These are phyloP conservation scores for Platycheirus rosarum DNA, from an alignment of 2,888 invertebrate species.

Conservation along the genomic window DNA sequence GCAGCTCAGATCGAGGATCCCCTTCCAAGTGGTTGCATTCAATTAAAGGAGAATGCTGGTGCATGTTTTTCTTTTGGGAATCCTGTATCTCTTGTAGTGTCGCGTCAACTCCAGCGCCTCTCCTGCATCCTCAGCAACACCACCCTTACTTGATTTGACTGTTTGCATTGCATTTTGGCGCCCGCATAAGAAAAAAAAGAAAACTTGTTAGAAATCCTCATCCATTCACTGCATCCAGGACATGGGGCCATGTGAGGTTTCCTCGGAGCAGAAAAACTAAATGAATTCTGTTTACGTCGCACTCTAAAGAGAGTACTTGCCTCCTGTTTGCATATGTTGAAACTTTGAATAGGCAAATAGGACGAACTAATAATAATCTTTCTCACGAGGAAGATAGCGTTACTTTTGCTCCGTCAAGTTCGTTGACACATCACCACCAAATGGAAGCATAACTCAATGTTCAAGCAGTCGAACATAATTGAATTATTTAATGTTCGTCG, in stretches of 20 bases:
- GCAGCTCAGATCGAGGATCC: background rate
- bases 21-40: conserved; percentile 61
- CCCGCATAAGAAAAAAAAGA: conserved; percentile 20
- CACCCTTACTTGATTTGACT: conserved; percentile 41
- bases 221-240: conserved; percentile 15
- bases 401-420: conserved; percentile 30
- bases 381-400: conserved; percentile 10
- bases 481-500: conserved; percentile 67
- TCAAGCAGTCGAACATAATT: conserved; percentile 69
- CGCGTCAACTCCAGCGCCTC: background rate
- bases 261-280: conserved; percentile 20
- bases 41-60: conserved; percentile 63
- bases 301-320: conserved; percentile 20
- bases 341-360: conserved; percentile 44
- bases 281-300: conserved; percentile 57
- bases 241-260: conserved; percentile 13
- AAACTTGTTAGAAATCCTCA: conserved; percentile 38
- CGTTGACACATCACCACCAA: conserved; percentile 48
- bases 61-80: conserved; percentile 26
- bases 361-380: conserved; percentile 16
- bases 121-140: too few relatives aligned
- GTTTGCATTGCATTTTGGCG: conserved; percentile 57
- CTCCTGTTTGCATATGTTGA: conserved; percentile 42
- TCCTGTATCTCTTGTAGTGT: background rate
- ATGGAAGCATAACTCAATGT: conserved; percentile 55